These are phyloP conservation scores for Tachuris rubrigastra DNA, from an alignment of 2,113 vertebrate species.

Conservation along the genomic window DNA sequence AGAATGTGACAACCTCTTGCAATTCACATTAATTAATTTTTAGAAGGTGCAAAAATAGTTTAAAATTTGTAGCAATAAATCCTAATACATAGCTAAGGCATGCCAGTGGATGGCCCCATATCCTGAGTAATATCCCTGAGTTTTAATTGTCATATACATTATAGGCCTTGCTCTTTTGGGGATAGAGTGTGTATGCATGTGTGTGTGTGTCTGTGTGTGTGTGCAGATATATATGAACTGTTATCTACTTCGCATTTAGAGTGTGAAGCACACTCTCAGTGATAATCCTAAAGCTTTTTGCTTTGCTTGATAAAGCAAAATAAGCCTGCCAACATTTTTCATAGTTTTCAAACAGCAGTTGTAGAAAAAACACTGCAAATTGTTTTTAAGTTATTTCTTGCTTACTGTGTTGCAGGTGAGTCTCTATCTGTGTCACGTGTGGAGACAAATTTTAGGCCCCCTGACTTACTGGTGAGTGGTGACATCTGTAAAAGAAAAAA, in stretches of 20 bases:
- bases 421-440: slow-evolving; percentile 78
- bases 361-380: background rate
- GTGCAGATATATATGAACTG: background rate
- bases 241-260: background rate
- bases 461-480: slow-evolving; percentile 76
- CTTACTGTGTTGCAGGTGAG: slow-evolving; percentile 76
- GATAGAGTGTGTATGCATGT: background rate
- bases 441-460: slow-evolving; percentile 77
- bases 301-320: background rate
- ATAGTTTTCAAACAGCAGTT: background rate
- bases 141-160: background rate
- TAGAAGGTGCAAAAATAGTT: background rate
- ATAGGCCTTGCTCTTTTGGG: background rate
- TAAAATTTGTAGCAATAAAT: background rate
- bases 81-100: background rate
- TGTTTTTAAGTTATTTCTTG: slow-evolving; percentile 4
- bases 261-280: background rate
- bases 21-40: background rate
- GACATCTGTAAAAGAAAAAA: slow-evolving; percentile 77
- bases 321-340: background rate
- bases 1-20: background rate
- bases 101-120: background rate
- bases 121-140: background rate
- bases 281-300: background rate
- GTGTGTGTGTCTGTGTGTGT: background rate